Base-by-base conservation (phyloP, 2,888 invertebrate species). In the Mellilla xanthometata region DNA sequence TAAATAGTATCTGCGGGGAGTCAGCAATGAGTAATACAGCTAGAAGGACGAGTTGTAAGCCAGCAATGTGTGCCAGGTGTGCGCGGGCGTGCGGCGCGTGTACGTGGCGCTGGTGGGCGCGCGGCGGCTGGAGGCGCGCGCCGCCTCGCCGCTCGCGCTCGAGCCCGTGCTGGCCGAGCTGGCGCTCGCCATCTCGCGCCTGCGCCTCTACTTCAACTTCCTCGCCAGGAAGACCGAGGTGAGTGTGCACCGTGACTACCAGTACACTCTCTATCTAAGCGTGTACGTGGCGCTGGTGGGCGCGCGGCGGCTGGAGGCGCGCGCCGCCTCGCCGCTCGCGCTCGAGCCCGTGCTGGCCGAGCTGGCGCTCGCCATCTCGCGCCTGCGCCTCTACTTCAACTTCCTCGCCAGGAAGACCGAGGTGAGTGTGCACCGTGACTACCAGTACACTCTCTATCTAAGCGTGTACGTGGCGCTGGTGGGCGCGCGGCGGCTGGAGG, bases 151-250 rank as follows among this genome's bases (percentile, higher is more conserved):
- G 13, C 67, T 72, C 6, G 54, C 60, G 1, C 91, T 97, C 41
- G 99, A 99, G 87, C 92, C 95, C 0, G 89, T 97, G 30, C 92
- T 99, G 46, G 94, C 95, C 0, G 99, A 99, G 86, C 92, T 99
- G 46, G 97, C 98, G 0, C 91, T 97, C 33, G 94, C 98, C 86
- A 97, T 97, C 83, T 94, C 96, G 0, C 91, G 98, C 55, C 92
- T 96, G n/a, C 96, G 97, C 69, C 89, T 99, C 12, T 99, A 99
- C 80, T 93, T 96, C 61, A 91, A 95, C 58, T 99, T 99, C 87
- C 90, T 99, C 50, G 91, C 93, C 38, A 91, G 96, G 47, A 92
- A 97, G 68, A 89, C 95, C 11, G 91, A 91, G 75, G 95, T 95
- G 74, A 84, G 82, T 11, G 1, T 0, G n/a, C 3, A 2, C n/a